Conservation (phyloP, 2,888 invertebrate species). For the Eudasyphora cyanicolor region DNA sequence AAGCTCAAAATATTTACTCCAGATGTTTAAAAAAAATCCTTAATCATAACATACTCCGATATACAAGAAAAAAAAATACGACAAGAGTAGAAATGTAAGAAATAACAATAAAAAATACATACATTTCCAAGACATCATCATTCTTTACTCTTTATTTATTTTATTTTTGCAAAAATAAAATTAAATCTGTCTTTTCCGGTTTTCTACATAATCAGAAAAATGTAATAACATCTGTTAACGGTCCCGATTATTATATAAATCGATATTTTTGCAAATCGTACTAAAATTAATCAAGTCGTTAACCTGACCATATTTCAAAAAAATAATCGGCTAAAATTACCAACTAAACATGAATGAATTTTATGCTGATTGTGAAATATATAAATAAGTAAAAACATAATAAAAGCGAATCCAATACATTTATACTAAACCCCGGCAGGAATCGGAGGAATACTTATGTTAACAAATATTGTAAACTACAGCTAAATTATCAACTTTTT, state of each 20-base stretch:
- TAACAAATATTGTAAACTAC: conserved; percentile 51
- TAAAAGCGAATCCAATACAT: background rate
- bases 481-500: conserved; percentile 41
- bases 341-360: conserved; percentile 53
- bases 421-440: background rate
- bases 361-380: conserved; percentile 34
- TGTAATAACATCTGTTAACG: background rate
- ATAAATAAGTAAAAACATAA: background rate
- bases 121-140: too few species aligned
- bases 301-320: background rate
- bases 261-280: background rate
- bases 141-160: too few species aligned
- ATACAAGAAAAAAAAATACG: too few species aligned
- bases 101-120: too few species aligned
- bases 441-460: conserved; percentile 20
- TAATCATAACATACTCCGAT: too few species aligned
- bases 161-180: too few species aligned
- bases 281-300: background rate
- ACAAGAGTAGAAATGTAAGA: too few species aligned
- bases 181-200: too few species aligned
- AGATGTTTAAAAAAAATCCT: too few species aligned
- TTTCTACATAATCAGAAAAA: too few species aligned
- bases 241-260: background rate
- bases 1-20: too few species aligned
- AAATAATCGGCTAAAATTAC: background rate